A percentile compares a stretch with the other conserved stretches of the same genome.
phyloP scores from a whole-genome alignment of 1,140 invertebrate genomes.

The Pseudomyrmex flavicornis region DNA sequence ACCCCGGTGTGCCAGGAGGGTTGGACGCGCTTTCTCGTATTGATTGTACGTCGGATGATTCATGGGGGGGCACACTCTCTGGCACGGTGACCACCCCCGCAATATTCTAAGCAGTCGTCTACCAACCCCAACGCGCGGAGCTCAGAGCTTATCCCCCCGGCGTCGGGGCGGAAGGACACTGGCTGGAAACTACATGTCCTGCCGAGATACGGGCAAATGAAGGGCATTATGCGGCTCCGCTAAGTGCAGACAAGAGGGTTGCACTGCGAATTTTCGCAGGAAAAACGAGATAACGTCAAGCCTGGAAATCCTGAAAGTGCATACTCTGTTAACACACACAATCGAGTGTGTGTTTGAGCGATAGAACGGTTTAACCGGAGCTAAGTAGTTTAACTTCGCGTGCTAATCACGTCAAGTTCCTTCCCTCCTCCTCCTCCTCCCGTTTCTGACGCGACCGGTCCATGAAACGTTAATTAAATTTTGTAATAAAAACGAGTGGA shows the following conservation, averaged over 20 bases:
- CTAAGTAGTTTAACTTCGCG: no score
- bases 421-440: no score
- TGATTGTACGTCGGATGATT: constrained; percentile 81
- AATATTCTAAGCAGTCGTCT: constrained; percentile 76
- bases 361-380: no score
- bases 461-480: neutral
- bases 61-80: constrained; percentile 72
- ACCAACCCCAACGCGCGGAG: constrained; percentile 42
- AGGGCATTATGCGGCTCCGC: constrained; percentile 44
- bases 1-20: constrained; percentile 62
- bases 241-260: constrained; percentile 50
- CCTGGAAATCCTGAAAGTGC: neutral
- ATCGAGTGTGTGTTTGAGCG: no score
- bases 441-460: neutral
- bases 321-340: neutral
- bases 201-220: constrained; percentile 68
- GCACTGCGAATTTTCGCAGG: constrained; percentile 31
- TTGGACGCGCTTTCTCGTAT: constrained; percentile 72
- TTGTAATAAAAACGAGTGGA: neutral
- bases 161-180: constrained; percentile 48
- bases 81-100: constrained; percentile 66
- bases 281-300: constrained; percentile 34
- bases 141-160: constrained; percentile 64
- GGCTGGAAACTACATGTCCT: constrained; percentile 35
- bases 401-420: neutral